These are phyloP conservation scores for Nymphalis io DNA, from an alignment of 1,140 invertebrate genomes.

Conservation along the genomic window DNA sequence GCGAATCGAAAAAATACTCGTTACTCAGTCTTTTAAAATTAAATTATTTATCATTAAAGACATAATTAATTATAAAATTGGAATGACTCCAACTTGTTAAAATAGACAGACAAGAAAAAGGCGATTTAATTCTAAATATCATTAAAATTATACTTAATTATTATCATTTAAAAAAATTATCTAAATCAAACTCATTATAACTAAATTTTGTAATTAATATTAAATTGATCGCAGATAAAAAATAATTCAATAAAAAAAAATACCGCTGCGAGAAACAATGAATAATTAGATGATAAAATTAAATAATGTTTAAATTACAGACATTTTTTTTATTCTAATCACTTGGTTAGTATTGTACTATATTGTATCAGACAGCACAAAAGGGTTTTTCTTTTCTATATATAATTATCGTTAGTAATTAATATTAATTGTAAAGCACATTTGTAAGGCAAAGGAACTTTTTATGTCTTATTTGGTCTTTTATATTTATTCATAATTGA, in stretches of 20 bases:
- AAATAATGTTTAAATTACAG: neutral
- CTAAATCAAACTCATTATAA: neutral
- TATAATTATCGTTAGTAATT: conserved; percentile 7
- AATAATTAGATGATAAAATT: conserved; percentile 15
- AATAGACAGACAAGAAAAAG: neutral
- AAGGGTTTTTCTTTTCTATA: neutral
- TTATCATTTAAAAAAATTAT: conserved; percentile 2
- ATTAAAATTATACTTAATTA: conserved; percentile 15
- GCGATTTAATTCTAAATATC: conserved; percentile 11
- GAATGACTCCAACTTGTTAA: conserved; percentile 21
- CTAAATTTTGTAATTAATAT: conserved; percentile 15
- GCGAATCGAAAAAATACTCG: conserved; percentile 38
- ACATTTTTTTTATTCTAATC: neutral
- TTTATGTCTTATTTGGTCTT: conserved; percentile 8
- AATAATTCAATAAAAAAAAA: conserved; percentile 19
- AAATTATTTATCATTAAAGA: conserved; percentile 27
- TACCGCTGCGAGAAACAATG: neutral
- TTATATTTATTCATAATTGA: conserved; percentile 3
- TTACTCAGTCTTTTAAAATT: conserved; percentile 53
- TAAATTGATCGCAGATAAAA: conserved; percentile 12
- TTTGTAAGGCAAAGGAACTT: conserved; percentile 15
- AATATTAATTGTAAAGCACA: conserved; percentile 12
- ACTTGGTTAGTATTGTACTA: conserved; percentile 6
- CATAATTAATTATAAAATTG: conserved; percentile 17
- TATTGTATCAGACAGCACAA: neutral